These are phyloP conservation scores for Diadophis punctatus DNA, from an alignment of 2,113 vertebrate species.

Conservation along the genomic window DNA sequence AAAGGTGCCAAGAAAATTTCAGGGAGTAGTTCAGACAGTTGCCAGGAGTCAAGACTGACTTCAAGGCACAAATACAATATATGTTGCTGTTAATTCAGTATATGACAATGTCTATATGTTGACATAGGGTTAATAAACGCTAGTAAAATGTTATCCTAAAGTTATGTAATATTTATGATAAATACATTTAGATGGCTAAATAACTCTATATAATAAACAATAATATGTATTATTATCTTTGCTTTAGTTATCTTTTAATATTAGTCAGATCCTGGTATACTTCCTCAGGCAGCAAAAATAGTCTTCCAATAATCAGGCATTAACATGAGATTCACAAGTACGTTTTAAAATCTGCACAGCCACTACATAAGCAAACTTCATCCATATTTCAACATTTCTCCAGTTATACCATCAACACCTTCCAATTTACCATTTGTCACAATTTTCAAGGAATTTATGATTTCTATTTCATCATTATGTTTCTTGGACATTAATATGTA, in stretches of 20 bases:
- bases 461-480: background rate
- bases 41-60: background rate
- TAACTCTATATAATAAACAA: background rate
- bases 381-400: background rate
- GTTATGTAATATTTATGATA: background rate
- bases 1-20: background rate
- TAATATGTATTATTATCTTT: too few species aligned
- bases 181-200: background rate
- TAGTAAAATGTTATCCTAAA: background rate
- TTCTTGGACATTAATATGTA: background rate
- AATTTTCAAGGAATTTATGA: background rate
- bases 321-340: background rate
- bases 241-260: too few species aligned
- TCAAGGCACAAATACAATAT: background rate
- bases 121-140: background rate
- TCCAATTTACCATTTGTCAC: background rate
- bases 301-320: background rate
- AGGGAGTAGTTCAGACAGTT: background rate
- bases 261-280: too few species aligned
- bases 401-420: background rate
- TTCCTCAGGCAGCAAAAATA: background rate
- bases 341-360: background rate
- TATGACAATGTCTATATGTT: background rate
- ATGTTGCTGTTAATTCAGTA: background rate
- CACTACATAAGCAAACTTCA: background rate